These are phyloP conservation scores for Ochropacha duplaris DNA, from an alignment of 2,888 invertebrate genomes.

Conservation along the genomic window DNA sequence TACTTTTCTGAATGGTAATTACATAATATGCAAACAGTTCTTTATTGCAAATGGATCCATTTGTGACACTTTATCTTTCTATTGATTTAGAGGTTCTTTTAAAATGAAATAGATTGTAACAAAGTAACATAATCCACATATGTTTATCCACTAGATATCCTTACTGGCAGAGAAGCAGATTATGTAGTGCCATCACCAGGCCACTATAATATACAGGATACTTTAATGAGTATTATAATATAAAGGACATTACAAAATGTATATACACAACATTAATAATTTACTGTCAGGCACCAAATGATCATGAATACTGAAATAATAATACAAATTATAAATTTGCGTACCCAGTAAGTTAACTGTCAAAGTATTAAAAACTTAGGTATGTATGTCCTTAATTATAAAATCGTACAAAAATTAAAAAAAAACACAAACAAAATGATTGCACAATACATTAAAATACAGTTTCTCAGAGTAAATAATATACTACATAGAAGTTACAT, in stretches of 20 bases:
- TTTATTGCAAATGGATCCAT: too few relatives aligned
- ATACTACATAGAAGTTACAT: too few relatives aligned
- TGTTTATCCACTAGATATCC: too few relatives aligned
- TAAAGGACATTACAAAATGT: constrained; percentile 14
- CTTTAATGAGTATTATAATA: not conserved
- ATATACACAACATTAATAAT: constrained; percentile 17
- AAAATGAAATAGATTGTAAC: too few relatives aligned
- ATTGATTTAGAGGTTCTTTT: too few relatives aligned
- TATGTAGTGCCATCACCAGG: not conserved
- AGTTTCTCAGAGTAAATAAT: too few relatives aligned
- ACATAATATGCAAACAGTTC: too few relatives aligned
- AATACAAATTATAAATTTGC: constrained; percentile 27
- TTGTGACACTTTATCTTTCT: too few relatives aligned
- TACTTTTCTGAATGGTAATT: too few relatives aligned
- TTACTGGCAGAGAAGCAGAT: not conserved
- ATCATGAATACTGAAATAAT: constrained; percentile 30
- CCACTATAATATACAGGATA: not conserved
- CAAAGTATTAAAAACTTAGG: constrained; percentile 54
- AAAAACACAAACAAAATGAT: constrained; percentile 51
- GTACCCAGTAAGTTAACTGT: constrained; percentile 25
- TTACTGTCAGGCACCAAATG: constrained; percentile 40
- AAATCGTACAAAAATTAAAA: constrained; percentile 69
- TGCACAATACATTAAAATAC: constrained; percentile 65
- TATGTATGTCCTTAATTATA: constrained; percentile 49
- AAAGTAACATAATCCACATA: too few relatives aligned